These are phyloP conservation scores for Trachelus troglodyta DNA, from an alignment of 2,888 invertebrate genomes.

Conservation along the genomic window DNA sequence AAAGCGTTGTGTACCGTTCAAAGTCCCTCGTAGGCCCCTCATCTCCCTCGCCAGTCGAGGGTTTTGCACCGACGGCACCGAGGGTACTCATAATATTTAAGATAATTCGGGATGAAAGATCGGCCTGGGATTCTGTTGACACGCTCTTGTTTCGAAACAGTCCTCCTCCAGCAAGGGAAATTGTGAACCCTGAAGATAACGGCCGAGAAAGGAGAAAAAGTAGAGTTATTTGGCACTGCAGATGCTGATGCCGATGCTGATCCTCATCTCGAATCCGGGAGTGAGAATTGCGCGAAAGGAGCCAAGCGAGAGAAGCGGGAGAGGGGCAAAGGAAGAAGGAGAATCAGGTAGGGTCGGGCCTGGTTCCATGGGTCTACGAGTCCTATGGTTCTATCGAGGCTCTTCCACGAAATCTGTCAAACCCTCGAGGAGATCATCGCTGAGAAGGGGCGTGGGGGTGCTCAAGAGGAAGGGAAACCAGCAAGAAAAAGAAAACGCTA, in stretches of 20 bases:
- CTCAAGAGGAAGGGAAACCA: no score
- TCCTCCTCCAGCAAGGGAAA: not conserved
- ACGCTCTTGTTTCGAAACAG: not conserved
- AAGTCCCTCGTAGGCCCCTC: no score
- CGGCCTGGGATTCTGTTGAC: not conserved
- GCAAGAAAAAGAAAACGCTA: no score
- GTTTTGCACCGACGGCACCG: not conserved
- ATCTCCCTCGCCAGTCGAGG: no score
- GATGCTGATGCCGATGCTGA: not conserved
- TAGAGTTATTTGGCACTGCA: not conserved
- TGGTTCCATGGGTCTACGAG: not conserved
- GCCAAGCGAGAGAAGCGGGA: not conserved
- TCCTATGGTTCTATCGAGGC: not conserved
- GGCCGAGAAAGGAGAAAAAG: not conserved
- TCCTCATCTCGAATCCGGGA: not conserved
- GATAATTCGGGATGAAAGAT: slow-evolving; percentile 36
- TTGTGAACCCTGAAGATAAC: not conserved
- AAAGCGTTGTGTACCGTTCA: no score
- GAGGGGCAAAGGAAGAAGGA: slow-evolving; percentile 18
- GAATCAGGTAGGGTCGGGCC: slow-evolving; percentile 11
- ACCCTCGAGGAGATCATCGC: no score
- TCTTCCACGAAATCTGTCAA: not conserved
- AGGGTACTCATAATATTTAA: slow-evolving; percentile 51
- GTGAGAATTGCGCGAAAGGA: not conserved
- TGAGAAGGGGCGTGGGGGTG: no score